Base-by-base conservation (phyloP, 2,113 vertebrate species). In the Burhinus bistriatus region DNA sequence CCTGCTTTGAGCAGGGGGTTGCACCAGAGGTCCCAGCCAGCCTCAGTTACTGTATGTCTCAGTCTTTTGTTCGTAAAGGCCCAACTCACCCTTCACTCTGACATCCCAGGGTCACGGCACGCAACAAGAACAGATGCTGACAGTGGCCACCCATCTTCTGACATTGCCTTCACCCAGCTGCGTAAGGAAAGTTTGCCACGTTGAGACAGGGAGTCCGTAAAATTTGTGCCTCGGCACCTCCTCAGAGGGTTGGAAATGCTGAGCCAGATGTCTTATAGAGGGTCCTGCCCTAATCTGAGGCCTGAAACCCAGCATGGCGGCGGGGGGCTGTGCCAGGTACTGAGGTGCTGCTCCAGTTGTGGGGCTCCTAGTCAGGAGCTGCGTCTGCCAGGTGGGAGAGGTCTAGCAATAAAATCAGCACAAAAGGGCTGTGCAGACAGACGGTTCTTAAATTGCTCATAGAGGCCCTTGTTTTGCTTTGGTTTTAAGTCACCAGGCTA, bases 291-390 rank as follows among this genome's bases (percentile, higher is more conserved):
- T 93, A 27, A 62, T 11, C 17, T 23, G 44, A 76, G 62, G 17
- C 32, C 47, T 51, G 47, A 90, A 51, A n/a, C 32, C 42, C 4
- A 1, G 6, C 45, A 32, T 1, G 6, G 22, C 0, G 1, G 5
- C 0, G 1, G 12, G 13, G 25, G 15, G 5, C 51, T 32, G 10
- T 45, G 26, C 26, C 61, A 54, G 62, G 14, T 65, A 70, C 57
- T 0, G 1, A 36, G 32, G 38, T 47, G 25, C 36, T 90, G 49
- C 61, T 83, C 26, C 23, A 44, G 32, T 30, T 49, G 49, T 30
- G 14, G 27, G 29, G 9, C 2, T 76, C 13, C 36, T 34, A 42
- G 6, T 55, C 11, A 22, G 49, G 44, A 70, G n/a, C 20, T 45
- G 27, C 26, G 40, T 18, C 36, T 69, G 23, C 55, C 49, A 58